Evolutionary conservation across 2,888 invertebrate genomes (phyloP), one percentile per base, ranked within the genome.

Genomic region (Heliconius ismenius): DNA sequence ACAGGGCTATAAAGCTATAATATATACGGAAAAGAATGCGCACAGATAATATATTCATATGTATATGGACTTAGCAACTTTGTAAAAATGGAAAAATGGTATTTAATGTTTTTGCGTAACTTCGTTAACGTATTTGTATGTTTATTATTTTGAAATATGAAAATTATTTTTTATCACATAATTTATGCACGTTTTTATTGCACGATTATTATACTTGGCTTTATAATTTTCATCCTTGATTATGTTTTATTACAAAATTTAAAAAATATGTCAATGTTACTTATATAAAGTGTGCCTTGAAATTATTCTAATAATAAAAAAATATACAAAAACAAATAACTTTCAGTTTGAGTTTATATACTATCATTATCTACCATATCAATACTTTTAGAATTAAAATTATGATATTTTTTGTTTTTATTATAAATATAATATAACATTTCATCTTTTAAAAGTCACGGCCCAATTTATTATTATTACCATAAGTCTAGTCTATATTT

Each of bases 171-270:
- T n/a, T 13, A 18, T 18, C 24, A 36, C 32, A 70, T 70, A 58
- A 70, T 58, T 54, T 36, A 70, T 70, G 70, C 58, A 58, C 70
- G 36, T 58, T 58, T 15, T 58, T 70, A 58, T 70, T 70, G 70
- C 70, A 70, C 70, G 36, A 32, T 70, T 58, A 70, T 21, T n/a
- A 70, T 58, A n/a, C 32, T 18, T 70, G 70, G 36, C 70, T 58
- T 58, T 10, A 70, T 58, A 70, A 58, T 70, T 58, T 70, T 70
- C 15, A 36, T 70, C 32, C 13, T 58, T 70, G 32, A 32, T 58
- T 28, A 54, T n/a, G 13, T 70, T 58, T 32, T 58, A 13, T 36
- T 70, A n/a, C 49, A 10, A 28, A 21, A 70, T 24, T 67, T 1
- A n/a, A n/a, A 18, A 67, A 43, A 67, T 70, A 15, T 70, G 32